Percentiles rank a stretch among this genome's conserved stretches.
These are phyloP conservation scores for Glyphotaelius pellucidus DNA, from an alignment of 2,888 invertebrate species.

Conservation along the genomic window DNA sequence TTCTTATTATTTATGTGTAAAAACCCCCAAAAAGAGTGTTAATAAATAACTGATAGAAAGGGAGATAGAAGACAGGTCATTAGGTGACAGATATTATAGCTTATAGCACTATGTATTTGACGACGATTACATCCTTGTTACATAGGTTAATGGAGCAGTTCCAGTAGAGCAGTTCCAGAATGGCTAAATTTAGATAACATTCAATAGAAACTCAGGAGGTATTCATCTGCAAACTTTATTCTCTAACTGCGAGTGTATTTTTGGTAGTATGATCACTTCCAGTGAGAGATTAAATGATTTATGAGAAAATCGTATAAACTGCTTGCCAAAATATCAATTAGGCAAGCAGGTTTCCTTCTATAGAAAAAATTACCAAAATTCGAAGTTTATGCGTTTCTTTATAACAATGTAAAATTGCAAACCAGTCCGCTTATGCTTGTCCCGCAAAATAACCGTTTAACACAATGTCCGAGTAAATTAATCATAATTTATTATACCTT, in stretches of 20 bases:
- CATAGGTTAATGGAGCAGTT: too few species aligned
- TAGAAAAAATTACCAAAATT: not conserved
- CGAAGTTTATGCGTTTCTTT: not conserved
- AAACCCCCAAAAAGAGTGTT: too few species aligned
- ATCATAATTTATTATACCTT: slow-evolving; percentile 40
- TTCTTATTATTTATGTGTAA: too few species aligned
- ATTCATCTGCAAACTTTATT: too few species aligned
- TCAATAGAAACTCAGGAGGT: too few species aligned
- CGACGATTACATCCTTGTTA: too few species aligned
- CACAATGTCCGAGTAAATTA: slow-evolving; percentile 45
- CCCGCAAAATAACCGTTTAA: slow-evolving; percentile 29
- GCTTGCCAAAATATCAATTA: not conserved
- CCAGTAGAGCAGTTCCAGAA: too few species aligned
- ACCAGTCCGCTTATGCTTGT: slow-evolving; percentile 32
- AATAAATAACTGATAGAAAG: too few species aligned
- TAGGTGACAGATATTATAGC: too few species aligned
- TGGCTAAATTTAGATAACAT: too few species aligned
- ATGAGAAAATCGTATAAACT: not conserved
- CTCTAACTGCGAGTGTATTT: not conserved
- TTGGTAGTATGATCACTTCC: not conserved
- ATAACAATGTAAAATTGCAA: slow-evolving; percentile 17
- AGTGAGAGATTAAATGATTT: not conserved
- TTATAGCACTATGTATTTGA: too few species aligned
- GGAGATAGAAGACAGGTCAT: too few species aligned
- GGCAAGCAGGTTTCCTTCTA: not conserved